Evolutionary conservation across 2,888 invertebrate genomes (phyloP), one percentile per base, ranked within the genome.

Genomic region (Agrotis puta): DNA sequence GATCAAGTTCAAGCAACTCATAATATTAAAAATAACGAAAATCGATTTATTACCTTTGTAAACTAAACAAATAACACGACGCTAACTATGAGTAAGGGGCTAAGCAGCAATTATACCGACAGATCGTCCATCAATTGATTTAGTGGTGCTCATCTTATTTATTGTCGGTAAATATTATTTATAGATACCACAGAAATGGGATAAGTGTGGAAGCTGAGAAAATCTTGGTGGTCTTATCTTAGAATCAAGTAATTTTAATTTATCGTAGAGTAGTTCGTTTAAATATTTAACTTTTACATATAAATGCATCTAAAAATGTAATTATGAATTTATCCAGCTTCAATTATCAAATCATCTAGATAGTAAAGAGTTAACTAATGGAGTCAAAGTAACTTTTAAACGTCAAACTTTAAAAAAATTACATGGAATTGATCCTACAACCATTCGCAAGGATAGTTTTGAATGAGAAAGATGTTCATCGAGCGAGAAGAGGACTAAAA

Each of bases 111-210:
- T 93, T 92, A 93, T 79, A 64, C 78, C 54, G 92, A 91, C 92
- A 88, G 84, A 89, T 85, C 91, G 87, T 93, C 88, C 91, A 92
- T 93, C 93, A 92, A 93, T 93, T 93, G 93, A 93, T 93, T 93
- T 93, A 93, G 84, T 87, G 78, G 75, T 81, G 57, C 76, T 66
- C 67, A 68, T 80, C 78, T 88, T 91, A 92, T 92, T 92, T 92
- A 92, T 90, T 85, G 87, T 86, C 81, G 80, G 82, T 79, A 84
- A 88, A 87, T 87, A 87, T 85, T 88, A 89, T 89, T 87, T 87
- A 84, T 85, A 68, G 78, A 77, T 76, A 53, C n/a, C 9, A 33
- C 16, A 61, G 74, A 83, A 85, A 63, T 39, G 71, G 78, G 50
- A 18, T 84, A 82, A 80, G 74, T 74, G n/a, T 9, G 33, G 51